A percentile compares a stretch with the other conserved stretches of the same genome.
phyloP scores from a whole-genome alignment of 2,113 vertebrate species.

The Penelope pileata region DNA sequence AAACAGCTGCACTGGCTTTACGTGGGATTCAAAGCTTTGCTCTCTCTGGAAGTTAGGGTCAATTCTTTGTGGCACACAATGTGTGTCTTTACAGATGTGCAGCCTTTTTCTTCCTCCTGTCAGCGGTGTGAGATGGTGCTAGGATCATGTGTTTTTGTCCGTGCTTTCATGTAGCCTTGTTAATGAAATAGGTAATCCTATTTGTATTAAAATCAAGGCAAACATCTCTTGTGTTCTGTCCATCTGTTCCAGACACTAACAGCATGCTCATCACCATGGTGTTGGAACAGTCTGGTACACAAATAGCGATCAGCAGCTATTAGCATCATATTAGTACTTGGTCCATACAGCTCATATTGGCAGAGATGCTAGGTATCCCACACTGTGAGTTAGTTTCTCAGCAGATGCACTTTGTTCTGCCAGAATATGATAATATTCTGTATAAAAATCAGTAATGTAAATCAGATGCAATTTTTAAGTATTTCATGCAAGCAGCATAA shows the following conservation, averaged over 20 bases:
- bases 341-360: constrained; percentile 50
- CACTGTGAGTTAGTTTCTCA: background rate
- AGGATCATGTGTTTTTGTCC: constrained; percentile 63
- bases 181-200: constrained; percentile 71
- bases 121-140: constrained; percentile 59
- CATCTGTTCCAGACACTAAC: constrained; percentile 50
- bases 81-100: background rate
- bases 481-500: background rate
- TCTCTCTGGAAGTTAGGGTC: background rate
- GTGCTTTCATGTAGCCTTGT: constrained; percentile 60
- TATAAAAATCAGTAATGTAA: background rate
- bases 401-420: background rate
- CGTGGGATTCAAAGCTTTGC: background rate
- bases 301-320: constrained; percentile 37
- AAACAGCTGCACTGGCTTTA: background rate
- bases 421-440: background rate
- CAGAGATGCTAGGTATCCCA: background rate
- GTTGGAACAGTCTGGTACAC: constrained; percentile 47
- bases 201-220: constrained; percentile 51
- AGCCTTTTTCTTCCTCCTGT: background rate
- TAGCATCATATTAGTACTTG: constrained; percentile 43
- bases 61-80: background rate
- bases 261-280: constrained; percentile 54
- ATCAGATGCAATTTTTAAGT: background rate
- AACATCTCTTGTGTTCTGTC: constrained; percentile 33